These are phyloP conservation scores for Caenorhabditis sp. DNA, from an alignment of 2,888 invertebrate genomes.

Conservation along the genomic window DNA sequence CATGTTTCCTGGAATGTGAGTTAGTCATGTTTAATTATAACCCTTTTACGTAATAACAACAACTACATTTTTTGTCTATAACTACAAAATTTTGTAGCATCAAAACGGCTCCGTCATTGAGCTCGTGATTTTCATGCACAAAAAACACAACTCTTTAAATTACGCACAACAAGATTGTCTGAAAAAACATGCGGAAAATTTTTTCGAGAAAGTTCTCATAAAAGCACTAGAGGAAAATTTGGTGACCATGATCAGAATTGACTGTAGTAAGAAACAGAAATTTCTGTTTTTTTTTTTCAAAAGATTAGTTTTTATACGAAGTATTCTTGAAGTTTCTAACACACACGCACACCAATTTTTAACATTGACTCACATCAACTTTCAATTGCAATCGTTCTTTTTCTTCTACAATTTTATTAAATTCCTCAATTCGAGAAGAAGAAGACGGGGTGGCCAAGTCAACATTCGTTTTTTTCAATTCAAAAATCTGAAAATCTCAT, in stretches of 20 bases:
- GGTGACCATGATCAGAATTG: neutral
- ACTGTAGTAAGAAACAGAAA: too few species aligned
- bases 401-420: conserved; percentile 8
- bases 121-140: too few species aligned
- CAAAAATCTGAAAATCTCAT: conserved; percentile 12
- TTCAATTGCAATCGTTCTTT: conserved; percentile 19
- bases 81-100: too few species aligned
- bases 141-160: too few species aligned
- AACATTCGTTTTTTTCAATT: conserved; percentile 23
- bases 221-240: neutral
- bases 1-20: neutral
- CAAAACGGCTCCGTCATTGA: too few species aligned
- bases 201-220: too few species aligned
- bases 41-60: too few species aligned
- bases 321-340: too few species aligned
- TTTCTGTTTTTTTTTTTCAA: too few species aligned
- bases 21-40: too few species aligned
- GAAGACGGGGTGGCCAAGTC: conserved; percentile 26
- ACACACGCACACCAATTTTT: neutral
- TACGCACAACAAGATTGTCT: neutral
- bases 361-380: conserved; percentile 8
- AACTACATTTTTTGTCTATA: too few species aligned
- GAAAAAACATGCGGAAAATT: neutral
- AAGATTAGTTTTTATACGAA: too few species aligned
- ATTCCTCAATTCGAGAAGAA: neutral